phyloP scores from a whole-genome alignment of 2,888 invertebrate genomes.

The Macrophya alboannulata region DNA sequence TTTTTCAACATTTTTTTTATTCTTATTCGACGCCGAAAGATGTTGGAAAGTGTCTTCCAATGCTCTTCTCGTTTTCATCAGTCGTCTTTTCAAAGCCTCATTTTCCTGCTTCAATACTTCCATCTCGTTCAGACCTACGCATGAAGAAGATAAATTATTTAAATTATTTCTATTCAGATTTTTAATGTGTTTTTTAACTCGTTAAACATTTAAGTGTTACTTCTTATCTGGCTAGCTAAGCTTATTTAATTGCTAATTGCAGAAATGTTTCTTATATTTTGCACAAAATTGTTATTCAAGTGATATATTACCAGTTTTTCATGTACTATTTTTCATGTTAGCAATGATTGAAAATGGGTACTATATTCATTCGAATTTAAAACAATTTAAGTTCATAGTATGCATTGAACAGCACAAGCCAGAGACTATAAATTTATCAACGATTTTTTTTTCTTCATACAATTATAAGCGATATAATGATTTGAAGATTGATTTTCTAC shows the following conservation, averaged over 20 bases:
- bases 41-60: slow-evolving; percentile 90
- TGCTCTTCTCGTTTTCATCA: slow-evolving; percentile 87
- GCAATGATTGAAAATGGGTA: slow-evolving; percentile 3
- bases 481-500: not conserved
- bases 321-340: not conserved
- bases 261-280: not conserved
- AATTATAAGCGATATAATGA: not conserved
- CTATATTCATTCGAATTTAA: not conserved
- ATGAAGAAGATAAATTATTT: slow-evolving; percentile 43
- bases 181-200: not conserved
- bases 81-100: slow-evolving; percentile 86
- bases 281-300: not conserved
- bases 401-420: not conserved
- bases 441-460: not conserved
- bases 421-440: not conserved
- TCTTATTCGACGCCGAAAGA: slow-evolving; percentile 89
- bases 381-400: not conserved
- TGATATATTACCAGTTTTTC: not conserved
- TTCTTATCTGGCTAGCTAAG: slow-evolving; percentile 24
- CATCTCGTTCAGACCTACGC: slow-evolving; percentile 77
- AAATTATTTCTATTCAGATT: not conserved
- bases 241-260: not conserved
- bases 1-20: slow-evolving; percentile 91
- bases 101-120: slow-evolving; percentile 85
- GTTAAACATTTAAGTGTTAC: slow-evolving; percentile 8